Conservation (phyloP, 2,797 vertebrate genomes). For the Mormyrops boulengeri region DNA sequence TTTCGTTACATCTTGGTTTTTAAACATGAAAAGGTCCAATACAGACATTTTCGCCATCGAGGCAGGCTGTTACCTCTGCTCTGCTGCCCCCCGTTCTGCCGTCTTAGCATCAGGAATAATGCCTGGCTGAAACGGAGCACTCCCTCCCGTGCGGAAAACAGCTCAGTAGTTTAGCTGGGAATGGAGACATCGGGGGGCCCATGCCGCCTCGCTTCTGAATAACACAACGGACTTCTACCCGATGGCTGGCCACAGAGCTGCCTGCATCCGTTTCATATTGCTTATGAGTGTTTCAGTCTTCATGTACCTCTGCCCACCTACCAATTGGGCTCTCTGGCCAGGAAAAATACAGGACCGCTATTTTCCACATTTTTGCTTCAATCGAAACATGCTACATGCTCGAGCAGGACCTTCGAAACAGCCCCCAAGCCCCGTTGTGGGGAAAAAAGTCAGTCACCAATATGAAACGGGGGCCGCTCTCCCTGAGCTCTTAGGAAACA, state of each 20-base stretch:
- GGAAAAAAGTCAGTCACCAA: background rate
- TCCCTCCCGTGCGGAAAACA: background rate
- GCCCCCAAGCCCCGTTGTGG: background rate
- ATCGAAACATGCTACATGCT: background rate
- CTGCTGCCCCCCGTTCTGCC: background rate
- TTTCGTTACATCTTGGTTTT: background rate
- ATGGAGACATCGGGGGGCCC: conserved; percentile 9
- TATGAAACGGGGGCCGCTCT: background rate
- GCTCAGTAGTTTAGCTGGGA: conserved; percentile 13
- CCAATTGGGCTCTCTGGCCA: conserved; percentile 34
- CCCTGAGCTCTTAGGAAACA: background rate
- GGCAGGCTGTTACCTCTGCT: background rate
- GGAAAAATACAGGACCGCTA: conserved; percentile 25
- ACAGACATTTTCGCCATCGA: background rate
- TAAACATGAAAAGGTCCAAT: background rate
- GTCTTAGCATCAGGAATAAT: conserved; percentile 9
- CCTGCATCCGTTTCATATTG: conserved; percentile 54
- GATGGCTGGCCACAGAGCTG: conserved; percentile 6
- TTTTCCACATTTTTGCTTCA: conserved; percentile 27
- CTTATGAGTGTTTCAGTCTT: conserved; percentile 59
- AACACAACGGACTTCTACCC: background rate
- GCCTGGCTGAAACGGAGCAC: background rate
- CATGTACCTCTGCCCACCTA: conserved; percentile 47
- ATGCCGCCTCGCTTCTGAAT: conserved; percentile 11
- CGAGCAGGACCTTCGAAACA: background rate